A percentile compares a stretch with the other conserved stretches of the same genome.
phyloP scores from a whole-genome alignment of 2,113 vertebrate genomes.

The Ailuropoda melanoleuca region DNA sequence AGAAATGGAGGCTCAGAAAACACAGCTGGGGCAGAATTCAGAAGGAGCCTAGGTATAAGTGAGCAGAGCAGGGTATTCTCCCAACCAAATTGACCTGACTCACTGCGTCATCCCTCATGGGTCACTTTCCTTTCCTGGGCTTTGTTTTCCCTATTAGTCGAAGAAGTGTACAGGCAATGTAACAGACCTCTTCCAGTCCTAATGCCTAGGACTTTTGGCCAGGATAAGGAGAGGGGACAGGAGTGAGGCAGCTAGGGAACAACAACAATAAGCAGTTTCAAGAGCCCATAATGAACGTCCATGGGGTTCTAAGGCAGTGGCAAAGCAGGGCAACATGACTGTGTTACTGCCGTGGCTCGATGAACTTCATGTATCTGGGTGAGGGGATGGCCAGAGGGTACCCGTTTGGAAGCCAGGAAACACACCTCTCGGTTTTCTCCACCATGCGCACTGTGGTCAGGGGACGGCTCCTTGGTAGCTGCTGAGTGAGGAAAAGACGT shows the following conservation, averaged over 20 bases:
- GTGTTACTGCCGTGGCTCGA: rapidly evolving
- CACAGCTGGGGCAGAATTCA: neutral
- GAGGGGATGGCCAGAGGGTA: neutral
- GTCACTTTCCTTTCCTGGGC: neutral
- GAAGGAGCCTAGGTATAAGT: neutral
- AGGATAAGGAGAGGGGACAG: neutral
- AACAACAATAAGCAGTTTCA: neutral
- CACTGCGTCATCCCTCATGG: rapidly evolving
- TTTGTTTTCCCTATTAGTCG: neutral
- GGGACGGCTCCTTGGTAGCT: neutral
- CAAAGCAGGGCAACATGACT: neutral
- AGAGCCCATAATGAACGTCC: neutral
- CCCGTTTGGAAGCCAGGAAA: neutral
- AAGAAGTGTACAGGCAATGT: neutral
- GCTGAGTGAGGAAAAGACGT: neutral
- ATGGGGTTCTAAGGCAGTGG: neutral
- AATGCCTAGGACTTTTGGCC: neutral
- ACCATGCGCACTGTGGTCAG: rapidly evolving
- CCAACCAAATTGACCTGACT: neutral
- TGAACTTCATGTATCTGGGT: rapidly evolving
- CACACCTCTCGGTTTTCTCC: neutral
- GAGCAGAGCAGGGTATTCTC: neutral
- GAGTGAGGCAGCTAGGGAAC: neutral
- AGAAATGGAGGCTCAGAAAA: neutral
- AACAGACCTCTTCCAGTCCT: neutral